Conservation (phyloP, 64 coral and sea anemone genomes). For the Orbicella faveolata region DNA sequence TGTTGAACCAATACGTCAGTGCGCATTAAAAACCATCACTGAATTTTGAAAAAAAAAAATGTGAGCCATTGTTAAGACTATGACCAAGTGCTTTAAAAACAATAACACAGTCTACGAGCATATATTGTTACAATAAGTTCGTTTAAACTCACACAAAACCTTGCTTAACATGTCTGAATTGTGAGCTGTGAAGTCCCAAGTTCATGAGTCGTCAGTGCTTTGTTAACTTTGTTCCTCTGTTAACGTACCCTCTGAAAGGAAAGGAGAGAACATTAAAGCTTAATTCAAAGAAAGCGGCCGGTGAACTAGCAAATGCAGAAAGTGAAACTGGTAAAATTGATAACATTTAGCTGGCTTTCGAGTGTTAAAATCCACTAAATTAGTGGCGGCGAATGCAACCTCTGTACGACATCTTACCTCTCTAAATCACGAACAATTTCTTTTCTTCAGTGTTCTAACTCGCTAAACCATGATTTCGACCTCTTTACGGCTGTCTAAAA, state of each 20-base stretch:
- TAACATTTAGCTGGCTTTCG: no score
- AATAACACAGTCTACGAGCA: no score
- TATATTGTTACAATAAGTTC: neutral
- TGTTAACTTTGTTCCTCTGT: neutral
- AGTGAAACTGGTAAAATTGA: neutral
- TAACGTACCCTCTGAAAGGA: neutral
- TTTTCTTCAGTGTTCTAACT: neutral
- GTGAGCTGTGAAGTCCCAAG: neutral
- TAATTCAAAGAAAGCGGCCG: neutral
- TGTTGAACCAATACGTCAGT: no score
- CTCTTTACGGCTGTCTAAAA: neutral
- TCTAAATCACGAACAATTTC: neutral
- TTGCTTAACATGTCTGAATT: constrained; percentile 4
- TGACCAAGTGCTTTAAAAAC: no score
- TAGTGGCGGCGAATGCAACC: neutral
- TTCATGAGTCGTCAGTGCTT: neutral
- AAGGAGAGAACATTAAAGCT: neutral
- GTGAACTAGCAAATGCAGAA: neutral
- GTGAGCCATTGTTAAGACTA: no score
- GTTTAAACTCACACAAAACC: constrained; percentile 19
- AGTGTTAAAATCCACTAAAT: no score
- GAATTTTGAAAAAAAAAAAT: no score
- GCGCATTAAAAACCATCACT: no score
- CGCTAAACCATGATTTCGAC: neutral
- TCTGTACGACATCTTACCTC: neutral